Evolutionary conservation across 1,140 invertebrate genomes (phyloP).

Genomic region (Drosophila oshimai): DNA sequence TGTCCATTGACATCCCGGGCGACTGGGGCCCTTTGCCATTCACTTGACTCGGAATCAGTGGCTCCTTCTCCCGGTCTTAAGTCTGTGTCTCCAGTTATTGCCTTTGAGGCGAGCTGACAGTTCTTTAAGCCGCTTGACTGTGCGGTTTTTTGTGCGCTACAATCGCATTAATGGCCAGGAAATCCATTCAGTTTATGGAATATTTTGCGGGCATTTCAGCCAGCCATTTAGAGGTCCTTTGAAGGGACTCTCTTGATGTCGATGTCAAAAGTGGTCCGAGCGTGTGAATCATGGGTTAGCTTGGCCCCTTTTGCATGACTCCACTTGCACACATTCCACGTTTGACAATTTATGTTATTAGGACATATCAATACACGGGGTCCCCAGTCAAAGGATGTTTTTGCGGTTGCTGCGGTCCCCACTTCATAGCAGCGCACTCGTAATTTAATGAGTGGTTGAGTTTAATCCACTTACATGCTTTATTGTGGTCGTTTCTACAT

Average conservation of each 20-base stretch:
- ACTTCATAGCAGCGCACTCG: slow-evolving; percentile 15
- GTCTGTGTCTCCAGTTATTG: neutral
- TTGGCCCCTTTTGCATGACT: neutral
- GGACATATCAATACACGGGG: slow-evolving; percentile 33
- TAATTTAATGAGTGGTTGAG: slow-evolving; percentile 66
- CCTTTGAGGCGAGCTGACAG: slow-evolving; percentile 21
- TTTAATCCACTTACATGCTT: slow-evolving; percentile 68
- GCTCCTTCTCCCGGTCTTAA: neutral
- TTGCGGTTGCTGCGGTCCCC: slow-evolving; percentile 46
- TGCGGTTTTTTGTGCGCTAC: slow-evolving; percentile 20
- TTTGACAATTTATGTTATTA: slow-evolving; percentile 46
- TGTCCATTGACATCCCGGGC: slow-evolving; percentile 23
- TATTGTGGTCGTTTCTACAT: slow-evolving; percentile 48
- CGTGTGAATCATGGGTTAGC: neutral
- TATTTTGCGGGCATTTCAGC: slow-evolving; percentile 11
- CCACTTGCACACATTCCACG: too few species aligned
- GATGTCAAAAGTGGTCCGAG: neutral
- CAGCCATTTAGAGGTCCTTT: neutral
- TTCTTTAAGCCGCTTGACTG: slow-evolving; percentile 35
- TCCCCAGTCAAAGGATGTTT: slow-evolving; percentile 49
- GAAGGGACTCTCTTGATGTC: neutral
- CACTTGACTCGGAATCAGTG: slow-evolving; percentile 7
- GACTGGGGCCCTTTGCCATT: slow-evolving; percentile 8
- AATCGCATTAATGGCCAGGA: slow-evolving; percentile 34
- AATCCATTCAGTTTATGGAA: slow-evolving; percentile 22